Base-by-base conservation (phyloP, 2,797 vertebrate species). In the Amblyraja radiata region DNA sequence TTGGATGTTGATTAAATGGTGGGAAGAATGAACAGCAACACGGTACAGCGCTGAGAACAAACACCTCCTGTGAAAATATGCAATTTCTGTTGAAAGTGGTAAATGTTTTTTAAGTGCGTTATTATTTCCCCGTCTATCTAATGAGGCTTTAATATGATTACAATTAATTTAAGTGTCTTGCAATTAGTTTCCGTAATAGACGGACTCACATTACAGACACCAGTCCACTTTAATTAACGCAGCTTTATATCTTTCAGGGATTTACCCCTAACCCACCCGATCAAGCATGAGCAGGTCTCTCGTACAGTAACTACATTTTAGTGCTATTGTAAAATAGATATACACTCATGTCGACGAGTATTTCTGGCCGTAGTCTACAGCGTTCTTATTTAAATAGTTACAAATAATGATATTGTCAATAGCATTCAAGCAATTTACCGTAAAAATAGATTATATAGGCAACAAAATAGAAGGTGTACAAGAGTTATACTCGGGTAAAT, bases 91-190 rank as follows among this genome's bases (percentile, higher is more conserved):
- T 74, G 73, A 74, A 92, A 54, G 68, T 76, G 71, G 68, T 92
- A 92, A 92, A 92, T 76, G 90, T 92, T 74, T 36, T 74, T 28
- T 46, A 92, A 73, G 23, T 74, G 68, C 68, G 73, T 73, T 76
- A 74, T 92, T 92, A 54, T 92, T 58, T 16, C 14, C 65, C 36
- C 39, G 1, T 93, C 83, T 90, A 36, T 93, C 94, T 95, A 95
- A 96, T 95, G 95, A 95, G 94, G 94, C 94, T 93, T 61, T 86
- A 93, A 95, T 96, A 95, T 94, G 94, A 94, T 94, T 94, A 92
- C 94, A 95, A 96, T 96, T 95, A 96, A 96, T 96, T 95, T 96
- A 96, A 96, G 95, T 93, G 95, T 93, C 94, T 95, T 94, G 95
- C 95, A 96, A 95, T 96, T 95, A 94, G 94, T 95, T 95, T 95